Evolutionary conservation across 2,113 vertebrate species (phyloP), one percentile per base, ranked within the genome.

Genomic region (Seriola quinqueradiata): DNA sequence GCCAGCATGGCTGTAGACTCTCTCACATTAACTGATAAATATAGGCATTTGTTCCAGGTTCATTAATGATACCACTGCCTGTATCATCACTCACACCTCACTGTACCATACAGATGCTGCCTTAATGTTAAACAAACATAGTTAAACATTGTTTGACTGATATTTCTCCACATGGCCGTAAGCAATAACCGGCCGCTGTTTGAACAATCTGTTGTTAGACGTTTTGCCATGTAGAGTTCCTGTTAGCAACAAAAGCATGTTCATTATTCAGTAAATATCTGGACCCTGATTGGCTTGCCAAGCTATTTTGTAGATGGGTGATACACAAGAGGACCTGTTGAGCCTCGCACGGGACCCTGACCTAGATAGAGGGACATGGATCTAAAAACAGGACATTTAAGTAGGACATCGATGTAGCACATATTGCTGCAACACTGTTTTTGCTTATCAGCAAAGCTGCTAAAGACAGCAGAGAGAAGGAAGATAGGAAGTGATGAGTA

Each of bases 381-480:
- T 86, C 72, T 85, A 72, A 87, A 92, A 90, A 70, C 84, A 82
- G 88, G 86, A 68, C 92, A 70, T 52, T 78, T 80, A 91, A 89
- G 77, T 91, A 90, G 91, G 89, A 89, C 90, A 72, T 73, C 50
- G 63, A 81, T 67, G 78, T 69, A 19, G 66, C 73, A 54, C 80
- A 64, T 60, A 70, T 34, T 66, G 64, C 46, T 58, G 61, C 73
- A 25, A 32, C 61, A 52, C 58, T 79, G 61, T 73, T 79, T 74
- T 71, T 70, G 65, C 71, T 83, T 75, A 77, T 82, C 74, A 81
- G 55, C 44, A 72, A 72, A 69, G 80, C 59, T 34, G 71, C 63
- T 70, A 68, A 87, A 79, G 57, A 71, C 36, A 21, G 57, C 4
- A 42, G 5, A 42, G 5, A 55, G 32, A 69, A 6, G 2, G 36